Evolutionary conservation across 1,140 invertebrate species (phyloP), one percentile per base, ranked within the genome.

Genomic region (Drosophila kepulauana): DNA sequence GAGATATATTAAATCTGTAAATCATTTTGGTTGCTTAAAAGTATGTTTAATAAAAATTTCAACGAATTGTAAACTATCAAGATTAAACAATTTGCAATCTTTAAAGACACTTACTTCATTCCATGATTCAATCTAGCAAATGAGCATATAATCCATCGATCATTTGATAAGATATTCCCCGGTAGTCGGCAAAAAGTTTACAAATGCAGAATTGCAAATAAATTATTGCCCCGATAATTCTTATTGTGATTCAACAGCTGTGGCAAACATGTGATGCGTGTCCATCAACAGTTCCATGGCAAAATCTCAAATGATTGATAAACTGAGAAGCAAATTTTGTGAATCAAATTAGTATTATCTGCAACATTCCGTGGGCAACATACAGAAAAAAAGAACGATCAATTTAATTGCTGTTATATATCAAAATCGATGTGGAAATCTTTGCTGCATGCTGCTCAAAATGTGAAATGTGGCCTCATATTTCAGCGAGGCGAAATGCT

Each of bases 391-490:
- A 4, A 59, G 48, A 16, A 10, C 25, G 66, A 76, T 81, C 57
- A 20, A 62, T 74, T 73, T 70, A 75, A 81, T 82, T 78, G 76
- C 72, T 70, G 65, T 61, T 68, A 75, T 82, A 81, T 63, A 86
- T 75, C 75, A 85, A 86, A 85, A 78, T 20, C 49, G 38, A 56
- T 79, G 54, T 72, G 49, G 68, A 75, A 74, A 84, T 51, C 20
- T 69, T 65, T 11, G 49, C 38, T 56, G 35, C 16, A 43, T 54
- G 30, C 28, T 2, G 35, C 35, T 38, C 35, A 38, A 38, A 11
- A 38, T 38, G 35, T 61, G 67, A 82, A 74, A 84, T 73, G 58
- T 78, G 81, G 35, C 69, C 69, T 58, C 52, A 72, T 72, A 65
- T 65, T 57, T 72, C 52, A 25, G 10, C 2, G 7, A 38, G 52